Conservation (phyloP, 1,140 invertebrate genomes). For the Zaprionus inermis region DNA sequence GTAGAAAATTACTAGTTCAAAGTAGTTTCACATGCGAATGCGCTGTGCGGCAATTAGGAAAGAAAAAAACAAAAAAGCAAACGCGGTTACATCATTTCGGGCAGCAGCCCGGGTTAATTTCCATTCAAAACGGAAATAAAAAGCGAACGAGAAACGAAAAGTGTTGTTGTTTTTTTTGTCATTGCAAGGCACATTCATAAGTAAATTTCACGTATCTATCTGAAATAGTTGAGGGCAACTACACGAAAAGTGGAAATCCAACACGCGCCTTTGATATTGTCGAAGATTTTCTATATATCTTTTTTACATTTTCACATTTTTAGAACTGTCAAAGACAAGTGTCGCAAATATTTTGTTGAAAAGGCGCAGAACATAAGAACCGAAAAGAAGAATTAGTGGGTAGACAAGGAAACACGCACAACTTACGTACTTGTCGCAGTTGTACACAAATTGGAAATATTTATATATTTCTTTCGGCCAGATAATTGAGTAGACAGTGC, state of each 20-base stretch:
- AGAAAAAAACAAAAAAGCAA: conserved; percentile 58
- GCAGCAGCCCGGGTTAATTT: conserved; percentile 46
- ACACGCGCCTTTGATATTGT: conserved; percentile 52
- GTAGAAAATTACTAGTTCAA: conserved; percentile 68
- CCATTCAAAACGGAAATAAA: conserved; percentile 43
- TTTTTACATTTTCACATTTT: conserved; percentile 53
- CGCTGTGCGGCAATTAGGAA: conserved; percentile 39
- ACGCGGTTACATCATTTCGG: conserved; percentile 74
- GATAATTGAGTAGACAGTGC: conserved; percentile 3
- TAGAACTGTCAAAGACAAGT: conserved; percentile 72
- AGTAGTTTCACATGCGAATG: conserved; percentile 74
- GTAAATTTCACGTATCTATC: conserved; percentile 37
- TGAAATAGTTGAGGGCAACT: conserved; percentile 12
- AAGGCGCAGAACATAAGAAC: conserved; percentile 9
- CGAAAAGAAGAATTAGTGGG: conserved; percentile 29
- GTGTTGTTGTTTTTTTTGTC: conserved; percentile 3
- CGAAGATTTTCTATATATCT: conserved; percentile 5
- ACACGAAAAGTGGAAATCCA: conserved; percentile 49
- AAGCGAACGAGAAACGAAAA: conserved; percentile 7
- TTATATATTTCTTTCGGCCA: background rate
- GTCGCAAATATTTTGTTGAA: conserved; percentile 52
- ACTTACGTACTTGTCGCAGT: conserved; percentile 27
- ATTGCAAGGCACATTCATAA: background rate
- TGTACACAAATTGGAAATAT: conserved; percentile 32
- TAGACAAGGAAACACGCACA: conserved; percentile 22